Evolutionary conservation across 2,113 vertebrate species (phyloP), one percentile per base, ranked within the genome.

Genomic region (Chascanopsetta lugubris): DNA sequence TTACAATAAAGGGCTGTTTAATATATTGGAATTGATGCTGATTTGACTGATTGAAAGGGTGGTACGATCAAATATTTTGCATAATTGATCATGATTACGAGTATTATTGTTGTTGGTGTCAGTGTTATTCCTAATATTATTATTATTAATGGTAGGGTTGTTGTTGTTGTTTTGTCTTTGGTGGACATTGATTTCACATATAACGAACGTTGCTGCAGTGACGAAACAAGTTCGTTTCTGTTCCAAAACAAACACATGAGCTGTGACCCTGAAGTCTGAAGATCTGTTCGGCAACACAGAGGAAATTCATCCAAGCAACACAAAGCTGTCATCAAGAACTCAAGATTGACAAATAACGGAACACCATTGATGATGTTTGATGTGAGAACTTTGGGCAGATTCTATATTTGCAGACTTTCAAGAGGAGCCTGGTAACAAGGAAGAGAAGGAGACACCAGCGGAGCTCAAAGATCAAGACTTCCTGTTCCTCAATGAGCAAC

Each of bases 1-100:
- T 60, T 51, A 57, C 57, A 78, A 76, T 80, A 81, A 83, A 83
- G 72, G 57, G 48, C 64, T 82, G 69, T 61, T 48, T 72, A 69
- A 57, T 64, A 20, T 47, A 25, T 12, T 15, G 2, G 20, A 49
- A 38, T 21, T 3, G 7, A 24, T 51, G 34, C 27, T 30, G 1
- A 4, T 64, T 20, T 1, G 1, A 26, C 22, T 27, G 1, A 2
- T 30, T 40, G 12, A n/a, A n/a, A n/a, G n/a, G n/a, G n/a, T n/a
- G n/a, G n/a, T n/a, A n/a, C n/a, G n/a, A 30, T 36, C 15, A 2
- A 18, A n/a, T 42, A 1, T 42, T 15, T 40, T 17, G 15, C 17
- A 8, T 4, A 38, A 15, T 38, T 40, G 2, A 38, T 38, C 4
- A 13, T 13, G 12, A 38, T 15, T 38, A 17, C 13, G 5, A 3